These are phyloP conservation scores for Drosophila lowei DNA, from an alignment of 1,140 invertebrate species.

Conservation along the genomic window DNA sequence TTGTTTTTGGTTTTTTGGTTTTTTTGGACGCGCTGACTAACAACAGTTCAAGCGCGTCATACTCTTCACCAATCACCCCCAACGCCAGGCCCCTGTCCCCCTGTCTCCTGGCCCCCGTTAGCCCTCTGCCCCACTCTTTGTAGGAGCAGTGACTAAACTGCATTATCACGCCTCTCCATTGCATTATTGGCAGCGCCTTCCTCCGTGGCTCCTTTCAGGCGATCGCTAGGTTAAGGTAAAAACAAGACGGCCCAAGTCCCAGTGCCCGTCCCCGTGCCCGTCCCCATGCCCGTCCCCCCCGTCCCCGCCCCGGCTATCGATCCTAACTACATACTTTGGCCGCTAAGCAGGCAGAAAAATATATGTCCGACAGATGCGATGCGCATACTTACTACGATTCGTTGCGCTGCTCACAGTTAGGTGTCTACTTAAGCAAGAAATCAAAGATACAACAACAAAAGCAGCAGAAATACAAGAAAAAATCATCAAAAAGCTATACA, in stretches of 20 bases:
- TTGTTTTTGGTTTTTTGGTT: constrained; percentile 30
- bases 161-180: constrained; percentile 80
- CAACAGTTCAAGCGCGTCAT: constrained; percentile 43
- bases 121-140: constrained; percentile 12
- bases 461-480: constrained; percentile 15
- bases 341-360: constrained; percentile 76
- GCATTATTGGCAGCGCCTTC: constrained; percentile 71
- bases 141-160: constrained; percentile 75
- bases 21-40: constrained; percentile 45
- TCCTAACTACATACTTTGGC: constrained; percentile 71
- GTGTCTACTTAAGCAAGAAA: constrained; percentile 77
- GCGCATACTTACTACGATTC: constrained; percentile 74
- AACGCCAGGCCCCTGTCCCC: constrained; percentile 5
- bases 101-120: background rate
- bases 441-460: constrained; percentile 35
- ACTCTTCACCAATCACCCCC: constrained; percentile 29
- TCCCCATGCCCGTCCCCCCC: constrained; percentile 5
- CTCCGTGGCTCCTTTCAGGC: constrained; percentile 10
- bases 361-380: constrained; percentile 80
- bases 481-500: constrained; percentile 77
- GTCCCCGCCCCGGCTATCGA: constrained; percentile 51
- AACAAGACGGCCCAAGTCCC: constrained; percentile 56
- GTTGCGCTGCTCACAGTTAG: constrained; percentile 81
- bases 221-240: constrained; percentile 69
- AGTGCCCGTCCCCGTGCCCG: constrained; percentile 12